phyloP scores from a whole-genome alignment of 2,888 invertebrate species.

The Phaedon cochleariae region DNA sequence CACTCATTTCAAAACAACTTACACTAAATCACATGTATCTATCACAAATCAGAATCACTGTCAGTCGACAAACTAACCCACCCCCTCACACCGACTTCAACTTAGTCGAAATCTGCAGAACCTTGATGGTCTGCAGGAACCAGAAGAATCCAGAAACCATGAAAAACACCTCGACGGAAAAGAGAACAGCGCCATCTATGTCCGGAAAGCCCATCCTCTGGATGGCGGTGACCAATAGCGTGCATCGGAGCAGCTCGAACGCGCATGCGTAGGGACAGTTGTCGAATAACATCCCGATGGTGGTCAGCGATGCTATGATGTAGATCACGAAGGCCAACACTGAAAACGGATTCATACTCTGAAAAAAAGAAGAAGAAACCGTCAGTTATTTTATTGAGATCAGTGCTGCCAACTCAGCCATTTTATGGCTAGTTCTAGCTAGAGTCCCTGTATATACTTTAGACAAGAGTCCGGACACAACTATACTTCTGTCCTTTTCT shows the following conservation, averaged over 20 bases:
- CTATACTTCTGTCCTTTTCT: no score
- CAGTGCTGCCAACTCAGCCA: no score
- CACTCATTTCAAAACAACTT: no score
- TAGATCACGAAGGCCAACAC: slow-evolving; percentile 69
- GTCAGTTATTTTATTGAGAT: no score
- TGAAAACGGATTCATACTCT: slow-evolving; percentile 71
- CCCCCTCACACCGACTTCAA: slow-evolving; percentile 1
- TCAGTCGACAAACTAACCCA: slow-evolving; percentile 5
- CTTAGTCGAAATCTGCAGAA: slow-evolving; percentile 63
- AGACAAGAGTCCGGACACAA: no score
- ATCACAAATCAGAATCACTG: no score
- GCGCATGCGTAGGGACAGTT: slow-evolving; percentile 69
- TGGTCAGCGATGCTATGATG: slow-evolving; percentile 73
- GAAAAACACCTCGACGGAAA: slow-evolving; percentile 67
- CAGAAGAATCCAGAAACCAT: slow-evolving; percentile 70
- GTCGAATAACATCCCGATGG: slow-evolving; percentile 78
- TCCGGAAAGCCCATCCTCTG: slow-evolving; percentile 60
- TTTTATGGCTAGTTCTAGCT: no score
- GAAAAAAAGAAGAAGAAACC: no score
- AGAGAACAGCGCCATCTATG: slow-evolving; percentile 61
- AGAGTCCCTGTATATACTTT: no score
- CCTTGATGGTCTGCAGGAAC: slow-evolving; percentile 68
- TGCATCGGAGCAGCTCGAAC: slow-evolving; percentile 73
- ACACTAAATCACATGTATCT: no score
- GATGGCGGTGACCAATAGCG: slow-evolving; percentile 64